Conservation (phyloP, 2,113 vertebrate genomes). For the Phrynosoma blainvillii region DNA sequence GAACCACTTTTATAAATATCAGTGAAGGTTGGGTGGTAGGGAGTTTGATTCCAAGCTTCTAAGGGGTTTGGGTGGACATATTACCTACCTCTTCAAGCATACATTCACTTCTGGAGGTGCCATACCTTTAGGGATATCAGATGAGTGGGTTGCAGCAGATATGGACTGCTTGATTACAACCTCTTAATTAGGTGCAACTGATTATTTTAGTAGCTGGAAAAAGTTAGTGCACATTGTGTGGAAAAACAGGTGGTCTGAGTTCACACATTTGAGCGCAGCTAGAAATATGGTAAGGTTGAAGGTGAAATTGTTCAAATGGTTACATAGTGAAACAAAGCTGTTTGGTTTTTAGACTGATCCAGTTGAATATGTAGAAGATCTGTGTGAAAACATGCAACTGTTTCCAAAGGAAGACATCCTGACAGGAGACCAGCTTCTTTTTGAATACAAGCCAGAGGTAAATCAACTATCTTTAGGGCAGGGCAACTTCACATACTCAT, state of each 20-base stretch:
- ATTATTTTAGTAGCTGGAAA: neutral
- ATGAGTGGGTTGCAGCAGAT: neutral
- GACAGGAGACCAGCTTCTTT: constrained; percentile 95
- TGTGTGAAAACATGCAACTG: constrained; percentile 98
- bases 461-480: constrained; percentile 34
- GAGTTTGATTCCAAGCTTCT: neutral
- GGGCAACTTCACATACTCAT: too few relatives aligned
- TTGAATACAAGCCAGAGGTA: constrained; percentile 90
- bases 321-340: constrained; percentile 34
- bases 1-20: neutral
- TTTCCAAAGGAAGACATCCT: constrained; percentile 92
- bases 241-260: neutral
- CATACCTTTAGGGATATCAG: neutral
- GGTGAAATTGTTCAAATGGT: neutral
- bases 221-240: neutral
- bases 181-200: too few relatives aligned
- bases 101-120: neutral
- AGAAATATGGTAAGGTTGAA: too few relatives aligned
- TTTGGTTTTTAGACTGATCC: constrained; percentile 87
- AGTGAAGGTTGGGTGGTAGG: neutral
- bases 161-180: neutral
- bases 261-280: neutral
- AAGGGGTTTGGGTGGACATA: neutral
- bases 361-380: constrained; percentile 92
- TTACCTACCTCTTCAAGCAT: neutral